phyloP scores from a whole-genome alignment of 2,888 invertebrate genomes.

The Allygus modestus region DNA sequence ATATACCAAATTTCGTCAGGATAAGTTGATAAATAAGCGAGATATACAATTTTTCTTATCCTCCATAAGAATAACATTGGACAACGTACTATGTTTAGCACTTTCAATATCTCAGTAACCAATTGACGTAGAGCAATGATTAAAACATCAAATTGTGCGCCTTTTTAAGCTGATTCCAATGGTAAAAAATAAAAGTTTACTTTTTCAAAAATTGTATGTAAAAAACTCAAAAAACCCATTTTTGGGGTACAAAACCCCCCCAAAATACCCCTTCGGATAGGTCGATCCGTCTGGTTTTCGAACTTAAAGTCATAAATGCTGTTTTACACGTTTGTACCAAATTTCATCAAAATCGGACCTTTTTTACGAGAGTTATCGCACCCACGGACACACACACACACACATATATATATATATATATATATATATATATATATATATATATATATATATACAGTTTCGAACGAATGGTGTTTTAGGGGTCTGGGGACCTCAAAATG shows the following conservation, averaged over 20 bases:
- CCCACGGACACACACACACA: background rate
- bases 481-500: background rate
- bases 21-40: no score
- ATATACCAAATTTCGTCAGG: no score
- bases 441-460: background rate
- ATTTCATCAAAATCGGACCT: background rate
- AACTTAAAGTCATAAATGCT: background rate
- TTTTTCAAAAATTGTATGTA: no score
- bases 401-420: background rate
- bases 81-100: background rate
- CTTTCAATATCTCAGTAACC: background rate
- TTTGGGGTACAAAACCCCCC: no score
- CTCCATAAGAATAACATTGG: no score
- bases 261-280: background rate
- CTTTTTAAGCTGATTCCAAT: background rate
- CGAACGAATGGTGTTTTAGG: background rate
- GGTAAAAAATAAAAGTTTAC: background rate
- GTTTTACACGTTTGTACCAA: background rate
- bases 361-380: background rate
- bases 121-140: background rate
- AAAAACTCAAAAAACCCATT: no score
- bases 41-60: no score
- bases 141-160: background rate
- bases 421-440: background rate
- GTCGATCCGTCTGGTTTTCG: background rate